phyloP scores from a whole-genome alignment of 2,113 vertebrate genomes.

The Aspiorhynchus laticeps region DNA sequence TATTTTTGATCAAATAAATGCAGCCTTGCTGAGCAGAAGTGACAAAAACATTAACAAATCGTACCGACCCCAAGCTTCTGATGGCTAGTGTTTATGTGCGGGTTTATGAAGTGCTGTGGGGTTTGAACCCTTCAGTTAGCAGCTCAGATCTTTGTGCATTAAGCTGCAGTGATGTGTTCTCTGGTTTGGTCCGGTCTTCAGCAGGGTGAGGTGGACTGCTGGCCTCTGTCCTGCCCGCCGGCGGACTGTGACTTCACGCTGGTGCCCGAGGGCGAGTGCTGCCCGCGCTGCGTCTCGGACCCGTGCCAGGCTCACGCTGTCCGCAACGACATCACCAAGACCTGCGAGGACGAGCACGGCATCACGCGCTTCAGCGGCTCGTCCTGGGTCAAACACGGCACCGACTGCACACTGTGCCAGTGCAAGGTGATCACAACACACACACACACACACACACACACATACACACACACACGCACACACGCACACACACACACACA shows the following conservation, averaged over 20 bases:
- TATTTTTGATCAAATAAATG: neutral
- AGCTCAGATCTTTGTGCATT: neutral
- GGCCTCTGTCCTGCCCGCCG: slow-evolving; percentile 92
- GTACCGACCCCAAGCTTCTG: neutral
- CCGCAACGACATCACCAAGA: slow-evolving; percentile 97
- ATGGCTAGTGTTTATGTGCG: neutral
- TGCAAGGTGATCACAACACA: slow-evolving; percentile 79
- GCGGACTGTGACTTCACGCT: slow-evolving; percentile 92
- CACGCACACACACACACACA: too few relatives aligned
- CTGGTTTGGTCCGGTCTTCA: neutral
- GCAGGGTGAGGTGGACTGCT: slow-evolving; percentile 93
- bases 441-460: too few relatives aligned
- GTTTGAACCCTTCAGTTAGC: neutral
- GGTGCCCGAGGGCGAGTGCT: slow-evolving; percentile 92
- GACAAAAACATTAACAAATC: neutral
- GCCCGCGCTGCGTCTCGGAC: slow-evolving; percentile 88
- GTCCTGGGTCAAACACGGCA: slow-evolving; percentile 96
- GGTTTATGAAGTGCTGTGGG: too few relatives aligned
- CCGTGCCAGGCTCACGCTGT: slow-evolving; percentile 93
- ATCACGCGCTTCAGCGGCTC: slow-evolving; percentile 94
- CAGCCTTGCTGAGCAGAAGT: neutral
- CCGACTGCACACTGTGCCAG: slow-evolving; percentile 96
- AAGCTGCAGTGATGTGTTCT: neutral
- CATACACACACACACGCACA: too few relatives aligned
- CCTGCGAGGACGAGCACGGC: slow-evolving; percentile 90